Conservation (phyloP, 2,888 invertebrate genomes). For the Melieria omissa region DNA sequence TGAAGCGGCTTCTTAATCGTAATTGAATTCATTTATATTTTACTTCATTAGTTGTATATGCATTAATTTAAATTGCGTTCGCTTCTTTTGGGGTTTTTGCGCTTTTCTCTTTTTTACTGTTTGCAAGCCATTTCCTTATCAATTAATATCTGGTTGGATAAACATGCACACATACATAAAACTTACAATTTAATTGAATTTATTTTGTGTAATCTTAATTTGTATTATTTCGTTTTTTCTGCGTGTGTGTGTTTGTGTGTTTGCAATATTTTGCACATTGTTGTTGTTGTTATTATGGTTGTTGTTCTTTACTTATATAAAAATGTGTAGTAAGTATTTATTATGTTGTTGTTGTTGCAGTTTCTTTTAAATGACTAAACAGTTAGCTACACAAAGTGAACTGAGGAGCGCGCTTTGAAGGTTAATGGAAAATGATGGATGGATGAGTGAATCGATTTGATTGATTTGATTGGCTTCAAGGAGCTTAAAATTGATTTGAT, state of each 20-base stretch:
- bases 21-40: too few relatives aligned
- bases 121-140: not conserved
- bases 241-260: not conserved
- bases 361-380: too few relatives aligned
- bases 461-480: too few relatives aligned
- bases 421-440: too few relatives aligned
- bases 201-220: conserved; percentile 3
- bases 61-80: not conserved
- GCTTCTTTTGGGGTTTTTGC: not conserved
- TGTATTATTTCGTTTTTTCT: not conserved
- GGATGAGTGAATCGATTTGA: too few relatives aligned
- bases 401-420: too few relatives aligned
- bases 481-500: too few relatives aligned
- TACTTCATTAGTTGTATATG: too few relatives aligned
- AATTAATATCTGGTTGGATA: conserved; percentile 14
- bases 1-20: not conserved
- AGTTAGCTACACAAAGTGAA: too few relatives aligned
- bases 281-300: not conserved
- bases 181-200: conserved; percentile 19
- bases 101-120: not conserved
- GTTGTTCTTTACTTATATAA: too few relatives aligned
- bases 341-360: too few relatives aligned
- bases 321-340: too few relatives aligned
- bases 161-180: conserved; percentile 27
- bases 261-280: not conserved